These are phyloP conservation scores for Venturia canescens DNA, from an alignment of 1,140 invertebrate species.

Conservation along the genomic window DNA sequence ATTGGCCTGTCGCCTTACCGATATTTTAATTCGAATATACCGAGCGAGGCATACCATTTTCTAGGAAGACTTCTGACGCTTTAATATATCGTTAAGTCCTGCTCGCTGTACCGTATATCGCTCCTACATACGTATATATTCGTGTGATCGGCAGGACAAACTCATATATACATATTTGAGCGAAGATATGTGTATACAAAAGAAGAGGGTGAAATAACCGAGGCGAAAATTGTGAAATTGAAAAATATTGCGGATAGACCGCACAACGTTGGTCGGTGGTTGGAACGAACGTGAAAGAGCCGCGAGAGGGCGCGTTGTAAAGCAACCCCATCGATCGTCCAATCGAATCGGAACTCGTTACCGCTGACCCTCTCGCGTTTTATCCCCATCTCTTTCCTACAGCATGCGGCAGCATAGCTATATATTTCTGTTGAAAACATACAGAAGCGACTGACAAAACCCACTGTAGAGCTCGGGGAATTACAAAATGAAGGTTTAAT, in stretches of 20 bases:
- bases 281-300: not conserved
- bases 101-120: no score
- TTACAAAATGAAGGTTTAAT: slow-evolving; percentile 71
- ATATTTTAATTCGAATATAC: no score
- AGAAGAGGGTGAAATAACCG: slow-evolving; percentile 2
- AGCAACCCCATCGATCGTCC: slow-evolving; percentile 29
- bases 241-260: slow-evolving; percentile 37
- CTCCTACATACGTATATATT: not conserved
- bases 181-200: not conserved
- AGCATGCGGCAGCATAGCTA: no score
- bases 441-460: slow-evolving; percentile 59
- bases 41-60: no score
- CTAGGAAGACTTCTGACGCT: no score
- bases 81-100: no score
- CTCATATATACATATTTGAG: not conserved
- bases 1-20: no score
- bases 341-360: slow-evolving; percentile 41
- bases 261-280: slow-evolving; percentile 15
- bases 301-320: not conserved
- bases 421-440: not conserved
- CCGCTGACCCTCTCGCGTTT: not conserved
- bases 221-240: slow-evolving; percentile 40
- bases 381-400: not conserved
- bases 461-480: slow-evolving; percentile 56
- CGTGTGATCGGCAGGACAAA: no score